phyloP scores from a whole-genome alignment of 2,113 vertebrate genomes.

The Nerophis ophidion region DNA sequence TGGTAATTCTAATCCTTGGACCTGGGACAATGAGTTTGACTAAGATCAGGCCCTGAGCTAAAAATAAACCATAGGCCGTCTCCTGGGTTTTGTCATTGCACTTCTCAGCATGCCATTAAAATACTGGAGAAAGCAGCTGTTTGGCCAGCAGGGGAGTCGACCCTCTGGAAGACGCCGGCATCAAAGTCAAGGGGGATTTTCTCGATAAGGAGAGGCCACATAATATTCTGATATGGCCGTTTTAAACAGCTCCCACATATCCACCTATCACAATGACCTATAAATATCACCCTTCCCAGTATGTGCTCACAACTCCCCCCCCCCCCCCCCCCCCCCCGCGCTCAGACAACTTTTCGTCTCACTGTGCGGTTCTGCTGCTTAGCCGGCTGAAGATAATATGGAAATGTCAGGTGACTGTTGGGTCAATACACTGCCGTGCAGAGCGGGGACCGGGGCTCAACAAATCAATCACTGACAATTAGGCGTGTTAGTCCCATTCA shows the following conservation, averaged over 20 bases:
- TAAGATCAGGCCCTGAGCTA: constrained; percentile 45
- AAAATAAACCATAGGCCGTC: constrained; percentile 57
- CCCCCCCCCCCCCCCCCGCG: constrained; percentile 16
- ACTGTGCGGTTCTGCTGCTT: constrained; percentile 35
- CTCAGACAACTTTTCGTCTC: constrained; percentile 23
- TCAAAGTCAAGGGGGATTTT: constrained; percentile 49
- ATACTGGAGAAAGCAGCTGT: constrained; percentile 60
- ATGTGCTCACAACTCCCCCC: constrained; percentile 27
- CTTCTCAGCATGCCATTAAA: constrained; percentile 47
- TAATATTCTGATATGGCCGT: constrained; percentile 44
- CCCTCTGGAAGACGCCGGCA: constrained; percentile 40
- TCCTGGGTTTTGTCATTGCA: constrained; percentile 45
- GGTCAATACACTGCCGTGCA: constrained; percentile 53
- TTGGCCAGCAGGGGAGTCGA: constrained; percentile 45
- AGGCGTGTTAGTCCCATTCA: constrained; percentile 52
- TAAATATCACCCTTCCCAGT: constrained; percentile 45
- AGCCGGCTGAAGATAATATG: constrained; percentile 52
- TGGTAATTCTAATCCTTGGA: constrained; percentile 44
- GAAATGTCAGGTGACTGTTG: constrained; percentile 60
- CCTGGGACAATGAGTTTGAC: constrained; percentile 32
- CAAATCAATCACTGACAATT: constrained; percentile 70
- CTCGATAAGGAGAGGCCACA: constrained; percentile 18
- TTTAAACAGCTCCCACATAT: constrained; percentile 58
- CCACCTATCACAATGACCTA: constrained; percentile 55
- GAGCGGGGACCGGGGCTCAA: constrained; percentile 26